These are phyloP conservation scores for Carabus problematicus DNA, from an alignment of 2,888 invertebrate genomes.

Conservation along the genomic window DNA sequence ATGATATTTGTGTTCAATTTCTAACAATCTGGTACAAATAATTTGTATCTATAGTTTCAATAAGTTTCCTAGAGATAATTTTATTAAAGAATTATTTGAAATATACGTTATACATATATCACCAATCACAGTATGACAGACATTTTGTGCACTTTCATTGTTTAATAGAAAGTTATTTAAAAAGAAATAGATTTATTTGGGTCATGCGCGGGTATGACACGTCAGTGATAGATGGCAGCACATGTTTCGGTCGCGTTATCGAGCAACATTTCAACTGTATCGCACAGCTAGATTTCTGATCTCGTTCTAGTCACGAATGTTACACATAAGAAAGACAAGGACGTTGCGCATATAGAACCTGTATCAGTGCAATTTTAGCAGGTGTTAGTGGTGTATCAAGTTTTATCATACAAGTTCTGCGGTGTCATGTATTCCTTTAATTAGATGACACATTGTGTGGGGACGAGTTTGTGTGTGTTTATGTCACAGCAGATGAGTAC, in stretches of 20 bases:
- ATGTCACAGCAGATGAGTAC: background rate
- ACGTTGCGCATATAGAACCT: conserved; percentile 9
- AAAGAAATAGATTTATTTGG: conserved; percentile 3
- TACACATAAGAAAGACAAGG: conserved; percentile 22
- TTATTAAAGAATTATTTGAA: too few species aligned
- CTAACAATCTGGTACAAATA: too few species aligned
- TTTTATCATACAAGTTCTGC: background rate
- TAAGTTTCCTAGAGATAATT: too few species aligned
- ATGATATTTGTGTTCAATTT: too few species aligned
- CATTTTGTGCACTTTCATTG: too few species aligned
- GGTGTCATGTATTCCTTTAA: background rate
- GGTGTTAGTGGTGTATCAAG: conserved; percentile 19
- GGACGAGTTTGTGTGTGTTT: background rate
- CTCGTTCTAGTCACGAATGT: conserved; percentile 24
- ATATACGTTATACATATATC: too few species aligned
- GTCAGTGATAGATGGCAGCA: conserved; percentile 23
- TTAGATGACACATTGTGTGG: conserved; percentile 1
- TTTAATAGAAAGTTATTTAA: background rate
- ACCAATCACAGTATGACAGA: too few species aligned
- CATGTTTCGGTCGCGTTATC: conserved; percentile 7
- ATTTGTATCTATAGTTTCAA: too few species aligned
- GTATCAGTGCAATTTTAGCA: conserved; percentile 16
- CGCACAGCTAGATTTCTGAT: conserved; percentile 10
- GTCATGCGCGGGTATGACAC: conserved; percentile 5
- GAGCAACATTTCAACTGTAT: conserved; percentile 33